Base-by-base conservation (phyloP, 2,797 vertebrate species). In the Eidolon dupreanum region DNA sequence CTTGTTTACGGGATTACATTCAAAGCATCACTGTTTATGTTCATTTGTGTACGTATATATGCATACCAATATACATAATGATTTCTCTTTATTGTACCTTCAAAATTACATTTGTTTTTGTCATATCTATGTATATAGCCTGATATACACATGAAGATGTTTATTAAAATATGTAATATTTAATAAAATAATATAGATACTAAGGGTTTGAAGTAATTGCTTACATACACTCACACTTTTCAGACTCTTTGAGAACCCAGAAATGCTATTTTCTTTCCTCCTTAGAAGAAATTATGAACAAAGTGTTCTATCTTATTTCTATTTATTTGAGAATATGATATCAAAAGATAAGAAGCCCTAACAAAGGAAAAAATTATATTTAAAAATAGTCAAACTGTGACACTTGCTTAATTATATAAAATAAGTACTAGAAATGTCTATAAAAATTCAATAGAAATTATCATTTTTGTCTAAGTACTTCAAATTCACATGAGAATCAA, bases 401-500 rank as follows among this genome's bases (percentile, higher is more conserved):
- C 43, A 33, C 3, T 84, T 77, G 17, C 46, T 90, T 93, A 78
- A 92, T 85, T 92, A 36, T 31, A 65, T 94, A 90, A 65, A 97
- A 93, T 71, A 93, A 89, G 8, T 92, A 83, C 8, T 94, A 79
- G 20, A 97, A 75, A 92, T 63, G 36, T 66, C 96, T 61, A 57
- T 90, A 53, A 95, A 43, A 79, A n/a, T 87, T 41, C 75, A 96
- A 85, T 22, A 92, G 75, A 94, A 96, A 43, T 28, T 89, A 91
- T 95, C 55, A 79, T 74, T 82, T 92, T 43, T 53, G 20, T 2
- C 51, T 96, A 96, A 66, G n/a, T 53, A 71, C 41, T 95, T 98
- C 6, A 51, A 92, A 73, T 66, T 70, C 73, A 95, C 82, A 36
- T 57, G 95, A n/a, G n/a, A 97, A 97, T 96, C 59, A 88, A 87